Percentiles rank a stretch among this genome's conserved stretches.
phyloP scores from a whole-genome alignment of 2,797 vertebrate species.

The Momotus momota region DNA sequence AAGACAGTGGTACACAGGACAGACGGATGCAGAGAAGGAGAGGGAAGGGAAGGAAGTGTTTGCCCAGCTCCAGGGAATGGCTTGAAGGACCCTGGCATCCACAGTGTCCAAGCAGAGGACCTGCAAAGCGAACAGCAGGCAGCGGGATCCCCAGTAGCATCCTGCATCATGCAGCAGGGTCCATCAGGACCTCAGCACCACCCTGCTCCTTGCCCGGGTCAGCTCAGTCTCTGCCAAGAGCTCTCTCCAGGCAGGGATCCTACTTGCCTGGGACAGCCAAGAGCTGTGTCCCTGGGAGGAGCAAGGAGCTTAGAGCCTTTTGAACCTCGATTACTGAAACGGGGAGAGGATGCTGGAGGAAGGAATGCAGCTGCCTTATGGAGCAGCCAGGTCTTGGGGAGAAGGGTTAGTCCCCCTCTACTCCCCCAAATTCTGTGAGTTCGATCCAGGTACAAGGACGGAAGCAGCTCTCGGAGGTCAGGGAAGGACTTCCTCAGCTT shows the following conservation, averaged over 20 bases:
- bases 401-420: neutral
- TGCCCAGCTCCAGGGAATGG: neutral
- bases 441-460: neutral
- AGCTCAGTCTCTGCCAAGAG: neutral
- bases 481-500: neutral
- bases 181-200: neutral
- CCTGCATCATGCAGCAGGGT: neutral
- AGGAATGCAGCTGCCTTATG: neutral
- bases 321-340: neutral
- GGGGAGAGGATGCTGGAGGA: conserved; percentile 20
- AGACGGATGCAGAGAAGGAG: accelerated
- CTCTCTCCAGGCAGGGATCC: neutral
- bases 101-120: neutral
- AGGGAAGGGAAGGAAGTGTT: neutral
- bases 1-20: neutral
- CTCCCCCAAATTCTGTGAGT: neutral
- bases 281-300: neutral
- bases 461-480: neutral
- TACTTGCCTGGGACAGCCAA: neutral
- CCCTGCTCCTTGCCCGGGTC: neutral
- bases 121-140: neutral
- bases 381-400: neutral
- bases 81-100: neutral
- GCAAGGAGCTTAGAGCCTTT: neutral
- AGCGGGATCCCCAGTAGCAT: neutral